Percentiles rank a stretch among this genome's conserved stretches.
phyloP scores from a whole-genome alignment of 2,797 vertebrate species.

The Presbytis comata region DNA sequence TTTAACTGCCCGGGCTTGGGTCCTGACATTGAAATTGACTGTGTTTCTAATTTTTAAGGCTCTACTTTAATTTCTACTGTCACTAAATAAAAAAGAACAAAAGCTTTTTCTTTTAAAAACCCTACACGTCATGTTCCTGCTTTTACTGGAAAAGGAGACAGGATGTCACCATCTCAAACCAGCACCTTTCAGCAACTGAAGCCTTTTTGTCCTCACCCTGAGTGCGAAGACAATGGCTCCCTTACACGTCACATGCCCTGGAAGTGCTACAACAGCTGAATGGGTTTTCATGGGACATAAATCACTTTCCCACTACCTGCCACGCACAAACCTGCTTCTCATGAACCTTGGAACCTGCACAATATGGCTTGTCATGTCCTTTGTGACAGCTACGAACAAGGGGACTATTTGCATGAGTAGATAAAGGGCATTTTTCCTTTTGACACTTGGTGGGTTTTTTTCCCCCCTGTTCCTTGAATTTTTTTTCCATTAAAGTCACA shows the following conservation, averaged over 20 bases:
- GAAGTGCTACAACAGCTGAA: conserved; percentile 45
- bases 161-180: background rate
- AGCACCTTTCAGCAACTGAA: background rate
- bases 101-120: background rate
- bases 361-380: background rate
- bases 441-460: background rate
- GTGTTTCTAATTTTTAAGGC: conserved; percentile 9
- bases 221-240: conserved; percentile 18
- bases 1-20: background rate
- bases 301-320: conserved; percentile 71
- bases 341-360: conserved; percentile 50
- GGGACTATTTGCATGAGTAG: background rate
- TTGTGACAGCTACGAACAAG: background rate
- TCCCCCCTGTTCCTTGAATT: background rate
- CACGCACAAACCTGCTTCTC: conserved; percentile 67
- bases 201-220: conserved; percentile 37
- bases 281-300: conserved; percentile 75
- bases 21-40: background rate
- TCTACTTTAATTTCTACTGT: background rate
- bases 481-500: conserved; percentile 12
- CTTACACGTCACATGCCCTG: background rate
- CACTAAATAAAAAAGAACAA: conserved; percentile 6
- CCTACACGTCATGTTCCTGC: background rate
- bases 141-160: background rate
- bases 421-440: background rate